Percentiles rank a stretch among this genome's conserved stretches.
Evolutionary conservation across 2,888 invertebrate species (phyloP).

Genomic region (Rotaria magnacalcarata): DNA sequence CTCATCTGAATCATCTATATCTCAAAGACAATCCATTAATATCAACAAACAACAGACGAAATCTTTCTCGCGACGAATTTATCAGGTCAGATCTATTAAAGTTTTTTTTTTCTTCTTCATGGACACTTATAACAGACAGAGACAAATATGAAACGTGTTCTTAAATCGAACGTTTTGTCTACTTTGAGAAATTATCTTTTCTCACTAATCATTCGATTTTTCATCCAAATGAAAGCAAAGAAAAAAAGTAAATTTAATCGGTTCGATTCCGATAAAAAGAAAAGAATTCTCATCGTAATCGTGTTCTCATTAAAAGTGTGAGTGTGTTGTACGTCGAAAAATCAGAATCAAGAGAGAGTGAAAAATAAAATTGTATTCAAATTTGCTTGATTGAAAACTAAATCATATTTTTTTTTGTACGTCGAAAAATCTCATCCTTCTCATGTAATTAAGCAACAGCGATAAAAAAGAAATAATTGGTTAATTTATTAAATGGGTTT

Average conservation of each 20-base stretch:
- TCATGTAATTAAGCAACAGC: background rate
- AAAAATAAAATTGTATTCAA: background rate
- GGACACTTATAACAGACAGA: background rate
- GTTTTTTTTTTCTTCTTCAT: background rate
- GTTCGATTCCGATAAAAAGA: too few relatives aligned
- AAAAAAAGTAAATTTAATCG: too few relatives aligned
- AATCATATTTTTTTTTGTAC: background rate
- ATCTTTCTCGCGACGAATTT: background rate
- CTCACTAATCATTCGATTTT: background rate
- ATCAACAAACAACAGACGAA: background rate
- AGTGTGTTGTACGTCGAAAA: slow-evolving; percentile 12
- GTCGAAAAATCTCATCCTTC: background rate
- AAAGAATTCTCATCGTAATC: background rate
- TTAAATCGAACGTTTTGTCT: background rate
- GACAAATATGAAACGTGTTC: background rate
- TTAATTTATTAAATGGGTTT: background rate
- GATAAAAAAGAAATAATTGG: background rate
- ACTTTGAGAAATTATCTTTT: background rate
- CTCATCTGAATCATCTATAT: background rate
- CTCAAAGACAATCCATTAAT: background rate
- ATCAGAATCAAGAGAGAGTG: background rate
- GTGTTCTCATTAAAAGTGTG: background rate
- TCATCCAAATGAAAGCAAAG: too few relatives aligned
- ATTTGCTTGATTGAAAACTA: background rate
- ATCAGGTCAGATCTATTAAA: slow-evolving; percentile 22